phyloP scores from a whole-genome alignment of 2,113 vertebrate species.

The Brienomyrus longianalis region DNA sequence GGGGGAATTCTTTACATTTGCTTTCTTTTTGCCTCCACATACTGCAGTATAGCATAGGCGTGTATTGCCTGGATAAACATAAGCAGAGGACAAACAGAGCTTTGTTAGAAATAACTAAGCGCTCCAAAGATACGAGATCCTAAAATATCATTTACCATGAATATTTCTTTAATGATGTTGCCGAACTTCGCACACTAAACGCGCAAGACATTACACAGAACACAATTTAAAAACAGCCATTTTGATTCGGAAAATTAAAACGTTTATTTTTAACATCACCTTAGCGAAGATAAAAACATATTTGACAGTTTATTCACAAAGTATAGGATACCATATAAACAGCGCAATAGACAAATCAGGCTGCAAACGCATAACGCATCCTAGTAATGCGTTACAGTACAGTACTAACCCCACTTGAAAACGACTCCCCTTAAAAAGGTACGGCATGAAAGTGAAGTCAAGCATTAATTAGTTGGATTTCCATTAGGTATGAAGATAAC shows the following conservation, averaged over 20 bases:
- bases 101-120: background rate
- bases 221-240: background rate
- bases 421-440: background rate
- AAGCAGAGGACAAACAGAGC: background rate
- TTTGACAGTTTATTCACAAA: slow-evolving; percentile 9
- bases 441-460: background rate
- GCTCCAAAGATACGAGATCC: background rate
- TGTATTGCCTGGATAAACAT: background rate
- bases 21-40: background rate
- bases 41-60: background rate
- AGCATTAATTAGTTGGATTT: background rate
- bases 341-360: background rate
- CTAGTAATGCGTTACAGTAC: background rate
- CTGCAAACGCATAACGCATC: background rate
- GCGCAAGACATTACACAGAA: background rate
- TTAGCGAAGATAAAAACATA: slow-evolving; percentile 16
- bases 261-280: slow-evolving; percentile 11
- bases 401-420: background rate
- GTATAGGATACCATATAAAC: background rate
- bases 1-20: background rate
- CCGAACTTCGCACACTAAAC: background rate
- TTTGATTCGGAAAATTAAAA: background rate
- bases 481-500: background rate
- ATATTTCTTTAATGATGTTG: background rate
- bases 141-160: background rate